Base-by-base conservation (phyloP, 2,113 vertebrate species). In the Carettochelys insculpta region DNA sequence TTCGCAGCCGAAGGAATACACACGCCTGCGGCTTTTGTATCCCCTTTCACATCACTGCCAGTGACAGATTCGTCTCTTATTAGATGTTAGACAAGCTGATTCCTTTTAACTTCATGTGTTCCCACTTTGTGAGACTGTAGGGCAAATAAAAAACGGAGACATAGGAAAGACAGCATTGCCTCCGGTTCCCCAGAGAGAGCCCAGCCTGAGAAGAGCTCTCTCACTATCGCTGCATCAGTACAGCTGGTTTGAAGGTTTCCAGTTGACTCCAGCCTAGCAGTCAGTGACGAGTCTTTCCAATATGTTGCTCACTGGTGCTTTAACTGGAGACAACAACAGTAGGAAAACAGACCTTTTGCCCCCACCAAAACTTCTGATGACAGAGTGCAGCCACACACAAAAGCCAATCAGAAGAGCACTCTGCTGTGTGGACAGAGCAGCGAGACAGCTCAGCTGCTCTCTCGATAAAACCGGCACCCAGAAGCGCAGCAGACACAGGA, bases 51-150 rank as follows among this genome's bases (percentile, higher is more conserved):
- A 91, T 82, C 86, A 92, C 92, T 51, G 68, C 25, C 78, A 41
- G 84, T 94, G 85, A 92, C 83, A 93, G 91, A 90, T 94, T 95
- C 92, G 47, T 89, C 73, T 88, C 91, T 93, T 91, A 90, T 94
- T 95, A 94, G 38, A 87, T 89, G 80, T 93, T 83, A 93, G 77
- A 86, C 80, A 92, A 91, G 73, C 45, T 85, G 86, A 86, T 68
- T 89, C 52, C 68, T 95, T 95, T 94, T 80, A 86, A 82, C 43
- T 93, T 94, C 80, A 76, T 90, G 24, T 81, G 77, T 87, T 95
- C 61, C 47, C 61, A 91, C 78, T 93, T 87, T 91, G 82, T 71
- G 54, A 88, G 84, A 92, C 90, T 31, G 47, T 80, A 82, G 86
- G 52, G 79, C 82, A 78, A 93, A 76, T 41, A 82, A 83, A 92